Evolutionary conservation across 2,113 vertebrate species (phyloP).

Genomic region (Columbina picui): DNA sequence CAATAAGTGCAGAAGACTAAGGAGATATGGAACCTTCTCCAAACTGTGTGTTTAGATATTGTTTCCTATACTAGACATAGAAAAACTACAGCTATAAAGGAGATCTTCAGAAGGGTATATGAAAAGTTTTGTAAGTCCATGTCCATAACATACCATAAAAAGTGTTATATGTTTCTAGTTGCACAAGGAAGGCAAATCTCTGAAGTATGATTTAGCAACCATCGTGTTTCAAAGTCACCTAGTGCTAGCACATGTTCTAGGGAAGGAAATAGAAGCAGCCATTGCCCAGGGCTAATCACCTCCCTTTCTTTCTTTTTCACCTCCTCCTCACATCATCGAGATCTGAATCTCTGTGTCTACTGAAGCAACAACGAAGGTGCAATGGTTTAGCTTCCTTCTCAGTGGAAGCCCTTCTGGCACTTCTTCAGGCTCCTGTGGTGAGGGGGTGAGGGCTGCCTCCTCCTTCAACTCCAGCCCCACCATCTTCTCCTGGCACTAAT

Average conservation of each 20-base stretch:
- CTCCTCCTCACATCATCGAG: neutral
- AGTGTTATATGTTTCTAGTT: neutral
- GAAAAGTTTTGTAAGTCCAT: neutral
- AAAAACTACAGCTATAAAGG: neutral
- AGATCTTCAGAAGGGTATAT: neutral
- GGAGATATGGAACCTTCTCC: neutral
- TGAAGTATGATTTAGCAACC: neutral
- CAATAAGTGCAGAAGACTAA: neutral
- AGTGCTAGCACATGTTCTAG: neutral
- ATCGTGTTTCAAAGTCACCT: neutral
- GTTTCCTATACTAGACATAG: neutral
- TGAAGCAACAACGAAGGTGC: neutral
- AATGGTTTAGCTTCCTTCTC: neutral
- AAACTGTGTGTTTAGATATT: neutral
- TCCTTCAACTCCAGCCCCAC: neutral
- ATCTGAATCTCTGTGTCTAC: neutral
- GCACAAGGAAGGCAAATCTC: neutral
- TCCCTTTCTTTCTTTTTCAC: neutral
- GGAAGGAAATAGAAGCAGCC: neutral
- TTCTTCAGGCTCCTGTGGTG: fast-evolving
- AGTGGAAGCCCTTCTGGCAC: fast-evolving
- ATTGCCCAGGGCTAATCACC: fast-evolving
- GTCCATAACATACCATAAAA: neutral
- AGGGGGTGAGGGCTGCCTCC: neutral
- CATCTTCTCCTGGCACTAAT: neutral